phyloP scores from a whole-genome alignment of 1,140 invertebrate species.

The Bicyclus anynana region DNA sequence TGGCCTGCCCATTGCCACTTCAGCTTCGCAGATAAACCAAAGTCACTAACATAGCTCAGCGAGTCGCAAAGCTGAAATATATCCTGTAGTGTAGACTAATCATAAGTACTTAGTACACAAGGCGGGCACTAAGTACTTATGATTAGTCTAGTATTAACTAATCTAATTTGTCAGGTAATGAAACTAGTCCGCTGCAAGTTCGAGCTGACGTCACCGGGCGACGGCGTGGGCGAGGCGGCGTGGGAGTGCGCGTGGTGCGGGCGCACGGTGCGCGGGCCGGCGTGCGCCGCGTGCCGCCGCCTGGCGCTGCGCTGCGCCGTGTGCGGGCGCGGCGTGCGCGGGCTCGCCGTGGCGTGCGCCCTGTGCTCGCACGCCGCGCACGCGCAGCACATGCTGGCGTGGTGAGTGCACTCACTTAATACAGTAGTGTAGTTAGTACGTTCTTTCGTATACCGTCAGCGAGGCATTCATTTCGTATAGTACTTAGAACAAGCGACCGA shows the following conservation, averaged over 20 bases:
- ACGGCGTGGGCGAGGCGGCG: slow-evolving; percentile 84
- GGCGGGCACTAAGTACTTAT: not conserved
- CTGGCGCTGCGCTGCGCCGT: slow-evolving; percentile 87
- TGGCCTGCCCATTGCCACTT: no score
- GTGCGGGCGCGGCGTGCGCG: slow-evolving; percentile 91
- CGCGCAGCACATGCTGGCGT: slow-evolving; percentile 81
- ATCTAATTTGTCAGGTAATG: slow-evolving; percentile 77
- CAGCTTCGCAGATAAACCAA: no score
- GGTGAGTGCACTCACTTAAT: slow-evolving; percentile 68
- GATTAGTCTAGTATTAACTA: not conserved
- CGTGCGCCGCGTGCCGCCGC: slow-evolving; percentile 84
- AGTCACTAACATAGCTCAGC: no score
- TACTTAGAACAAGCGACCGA: no score
- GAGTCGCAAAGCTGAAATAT: no score
- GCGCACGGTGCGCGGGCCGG: slow-evolving; percentile 28
- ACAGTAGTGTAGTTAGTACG: no score
- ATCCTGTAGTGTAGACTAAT: no score
- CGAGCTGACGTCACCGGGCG: slow-evolving; percentile 13
- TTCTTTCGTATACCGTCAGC: no score
- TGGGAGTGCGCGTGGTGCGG: slow-evolving; percentile 81
- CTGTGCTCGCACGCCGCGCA: slow-evolving; percentile 96
- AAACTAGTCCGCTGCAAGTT: slow-evolving; percentile 82
- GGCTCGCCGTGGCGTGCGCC: slow-evolving; percentile 88
- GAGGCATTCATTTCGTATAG: no score
- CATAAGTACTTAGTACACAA: no score